Evolutionary conservation across 2,888 invertebrate species (phyloP).

Genomic region (Machimus atricapillus): DNA sequence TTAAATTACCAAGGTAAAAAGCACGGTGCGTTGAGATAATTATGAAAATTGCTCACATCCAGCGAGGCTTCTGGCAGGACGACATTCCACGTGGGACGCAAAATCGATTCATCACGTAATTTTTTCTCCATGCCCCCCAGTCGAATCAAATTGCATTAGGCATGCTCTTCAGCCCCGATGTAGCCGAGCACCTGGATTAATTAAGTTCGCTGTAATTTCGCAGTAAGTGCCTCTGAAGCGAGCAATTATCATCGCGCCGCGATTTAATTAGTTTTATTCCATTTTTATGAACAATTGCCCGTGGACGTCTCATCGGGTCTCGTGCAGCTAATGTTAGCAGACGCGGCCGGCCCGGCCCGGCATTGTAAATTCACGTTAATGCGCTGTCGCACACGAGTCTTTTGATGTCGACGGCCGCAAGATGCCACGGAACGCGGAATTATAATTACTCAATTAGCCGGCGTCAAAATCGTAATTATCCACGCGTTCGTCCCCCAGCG

Average conservation of each 20-base stretch:
- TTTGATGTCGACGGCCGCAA: neutral
- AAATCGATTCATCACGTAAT: neutral
- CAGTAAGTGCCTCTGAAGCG: neutral
- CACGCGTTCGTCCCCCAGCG: neutral
- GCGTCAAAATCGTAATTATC: slow-evolving; percentile 18
- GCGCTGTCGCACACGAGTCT: neutral
- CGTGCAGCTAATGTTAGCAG: neutral
- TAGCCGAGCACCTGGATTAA: neutral
- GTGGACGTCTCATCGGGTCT: neutral
- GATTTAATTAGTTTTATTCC: slow-evolving; percentile 21
- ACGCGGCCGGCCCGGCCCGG: neutral
- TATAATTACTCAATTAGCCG: slow-evolving; percentile 22
- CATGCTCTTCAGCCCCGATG: neutral
- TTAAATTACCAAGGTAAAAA: neutral
- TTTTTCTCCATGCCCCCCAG: neutral
- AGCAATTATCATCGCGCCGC: neutral
- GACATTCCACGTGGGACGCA: neutral
- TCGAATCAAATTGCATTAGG: neutral
- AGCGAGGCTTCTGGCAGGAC: neutral
- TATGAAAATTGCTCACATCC: neutral
- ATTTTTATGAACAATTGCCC: neutral
- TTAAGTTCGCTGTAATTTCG: neutral
- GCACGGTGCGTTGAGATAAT: neutral
- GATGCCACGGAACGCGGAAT: neutral
- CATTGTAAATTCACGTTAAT: neutral